Evolutionary conservation across 1,140 invertebrate genomes (phyloP), one percentile per base, ranked within the genome.

Genomic region (Drosophila willistoni): DNA sequence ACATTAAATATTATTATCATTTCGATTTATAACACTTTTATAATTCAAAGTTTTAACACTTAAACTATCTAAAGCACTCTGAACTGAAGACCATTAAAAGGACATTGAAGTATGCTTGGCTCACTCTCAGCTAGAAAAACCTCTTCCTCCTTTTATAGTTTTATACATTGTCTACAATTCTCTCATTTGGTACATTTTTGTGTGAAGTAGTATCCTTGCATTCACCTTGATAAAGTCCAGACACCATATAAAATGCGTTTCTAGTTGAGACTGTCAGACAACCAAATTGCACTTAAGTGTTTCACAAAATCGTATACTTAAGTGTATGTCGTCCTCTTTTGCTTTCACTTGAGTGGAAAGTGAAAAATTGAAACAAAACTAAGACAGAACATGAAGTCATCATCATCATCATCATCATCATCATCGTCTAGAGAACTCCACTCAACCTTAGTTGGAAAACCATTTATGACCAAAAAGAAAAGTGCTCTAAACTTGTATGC

Each of bases 201-300:
- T 36, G 2, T 9, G 1, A 7, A 34, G 34, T 34, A 56, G 25
- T 57, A 33, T 34, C 33, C 25, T 57, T 57, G 14, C 44, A 51
- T 10, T 51, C 44, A 57, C 56, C 56, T 57, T 57, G 7, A 57
- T 36, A 36, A 10, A 57, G 33, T 33, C 9, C 56, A 33, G 56
- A 36, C 33, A 34, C 29, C n/a, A 57, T 19, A 57, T n/a, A 5
- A 57, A 57, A 57, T 57, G 56, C 33, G 56, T 57, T 57, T 36
- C 19, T 22, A 54, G 51, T 39, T 22, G 51, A 12, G 9, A 13
- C 56, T 14, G n/a, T 33, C 22, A 57, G 29, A 19, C n/a, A 33
- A 57, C 17, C n/a, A 42, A 61, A 61, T 61, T 39, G 59, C 59
- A 61, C 59, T 61, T 61, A 61, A 61, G 59, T 39, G 59, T 36